Conservation (phyloP, 1,140 invertebrate species). For the Phortica variegata region DNA sequence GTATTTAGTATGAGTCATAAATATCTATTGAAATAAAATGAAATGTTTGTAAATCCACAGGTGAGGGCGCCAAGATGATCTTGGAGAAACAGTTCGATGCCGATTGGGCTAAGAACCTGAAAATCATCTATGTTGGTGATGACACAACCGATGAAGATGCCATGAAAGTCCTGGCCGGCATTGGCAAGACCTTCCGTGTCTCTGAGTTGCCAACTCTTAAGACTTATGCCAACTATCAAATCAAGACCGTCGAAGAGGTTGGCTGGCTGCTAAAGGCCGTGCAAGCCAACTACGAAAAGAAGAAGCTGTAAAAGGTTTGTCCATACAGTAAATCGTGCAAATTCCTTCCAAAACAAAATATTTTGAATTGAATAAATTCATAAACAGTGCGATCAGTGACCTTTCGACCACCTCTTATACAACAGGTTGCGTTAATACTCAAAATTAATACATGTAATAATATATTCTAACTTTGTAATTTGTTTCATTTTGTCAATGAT, state of each 20-base stretch:
- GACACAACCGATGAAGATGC: slow-evolving; percentile 90
- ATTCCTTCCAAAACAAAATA: slow-evolving; percentile 29
- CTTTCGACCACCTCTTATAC: too few species aligned
- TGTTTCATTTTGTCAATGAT: too few species aligned
- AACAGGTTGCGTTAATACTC: too few species aligned
- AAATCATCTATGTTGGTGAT: slow-evolving; percentile 87
- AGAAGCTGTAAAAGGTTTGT: slow-evolving; percentile 38
- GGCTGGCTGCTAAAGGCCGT: slow-evolving; percentile 86
- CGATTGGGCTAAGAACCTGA: slow-evolving; percentile 86
- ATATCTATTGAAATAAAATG: too few species aligned
- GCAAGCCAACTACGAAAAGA: slow-evolving; percentile 60
- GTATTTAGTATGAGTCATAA: too few species aligned
- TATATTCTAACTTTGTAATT: too few species aligned
- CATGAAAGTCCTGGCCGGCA: slow-evolving; percentile 83
- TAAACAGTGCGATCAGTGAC: too few species aligned
- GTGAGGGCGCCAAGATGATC: slow-evolving; percentile 86
- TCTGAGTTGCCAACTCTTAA: slow-evolving; percentile 78
- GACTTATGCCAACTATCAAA: slow-evolving; percentile 79
- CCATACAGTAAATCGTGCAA: slow-evolving; percentile 41
- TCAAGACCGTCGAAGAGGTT: slow-evolving; percentile 84
- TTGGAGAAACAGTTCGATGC: slow-evolving; percentile 83
- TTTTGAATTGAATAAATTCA: too few species aligned
- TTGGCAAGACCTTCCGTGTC: slow-evolving; percentile 87
- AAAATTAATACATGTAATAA: too few species aligned
- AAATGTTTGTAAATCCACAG: too few species aligned